Evolutionary conservation across 2,888 invertebrate species (phyloP).

Genomic region (Saturnia pavonia): DNA sequence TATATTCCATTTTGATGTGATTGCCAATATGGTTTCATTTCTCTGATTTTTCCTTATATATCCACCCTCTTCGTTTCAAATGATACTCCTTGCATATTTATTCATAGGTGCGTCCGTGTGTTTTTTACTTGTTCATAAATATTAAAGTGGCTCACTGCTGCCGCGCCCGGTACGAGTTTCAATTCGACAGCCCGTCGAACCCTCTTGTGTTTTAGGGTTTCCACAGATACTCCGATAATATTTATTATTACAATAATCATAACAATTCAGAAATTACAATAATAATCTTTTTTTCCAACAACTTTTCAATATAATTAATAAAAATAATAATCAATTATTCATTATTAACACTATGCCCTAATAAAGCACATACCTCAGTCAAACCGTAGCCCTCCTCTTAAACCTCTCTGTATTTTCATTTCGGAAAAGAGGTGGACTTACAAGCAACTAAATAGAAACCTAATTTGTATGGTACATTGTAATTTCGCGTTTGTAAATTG

Average conservation of each 20-base stretch:
- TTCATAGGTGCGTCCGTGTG: constrained; percentile 65
- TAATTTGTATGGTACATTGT: neutral
- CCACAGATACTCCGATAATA: constrained; percentile 5
- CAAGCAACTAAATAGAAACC: neutral
- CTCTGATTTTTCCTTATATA: constrained; percentile 22
- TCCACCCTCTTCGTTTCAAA: constrained; percentile 27
- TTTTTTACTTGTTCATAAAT: constrained; percentile 75
- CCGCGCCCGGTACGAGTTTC: constrained; percentile 69
- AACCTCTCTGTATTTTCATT: neutral
- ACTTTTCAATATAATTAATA: too few species aligned
- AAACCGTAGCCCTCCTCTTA: neutral
- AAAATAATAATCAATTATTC: too few species aligned
- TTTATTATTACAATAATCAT: neutral
- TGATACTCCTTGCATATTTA: constrained; percentile 51
- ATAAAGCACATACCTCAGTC: neutral
- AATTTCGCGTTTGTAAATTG: too few species aligned
- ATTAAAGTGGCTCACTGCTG: constrained; percentile 66
- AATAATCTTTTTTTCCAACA: too few species aligned
- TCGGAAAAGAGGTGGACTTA: neutral
- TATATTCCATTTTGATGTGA: neutral
- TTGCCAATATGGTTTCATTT: neutral
- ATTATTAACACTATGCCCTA: neutral
- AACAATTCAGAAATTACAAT: too few species aligned
- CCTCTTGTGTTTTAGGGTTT: constrained; percentile 69
- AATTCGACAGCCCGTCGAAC: constrained; percentile 69